A percentile compares a stretch with the other conserved stretches of the same genome.
Evolutionary conservation across 2,888 invertebrate species (phyloP).

Genomic region (Sclerodermus sp.): DNA sequence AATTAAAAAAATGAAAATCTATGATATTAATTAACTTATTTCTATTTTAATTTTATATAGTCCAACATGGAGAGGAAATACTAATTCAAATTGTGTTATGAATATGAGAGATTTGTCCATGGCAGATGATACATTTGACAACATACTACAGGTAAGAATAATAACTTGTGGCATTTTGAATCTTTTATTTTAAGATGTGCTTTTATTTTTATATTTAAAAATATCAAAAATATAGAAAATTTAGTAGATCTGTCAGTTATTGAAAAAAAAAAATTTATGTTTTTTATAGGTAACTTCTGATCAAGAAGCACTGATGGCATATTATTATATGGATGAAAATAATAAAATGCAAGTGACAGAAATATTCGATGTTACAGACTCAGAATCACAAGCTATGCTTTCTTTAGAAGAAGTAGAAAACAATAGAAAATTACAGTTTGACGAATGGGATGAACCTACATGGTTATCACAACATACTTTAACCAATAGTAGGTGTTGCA

Average conservation of each 20-base stretch:
- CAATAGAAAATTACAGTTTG: constrained; percentile 69
- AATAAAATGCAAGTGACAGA: constrained; percentile 87
- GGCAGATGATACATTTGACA: constrained; percentile 62
- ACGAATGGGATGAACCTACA: constrained; percentile 64
- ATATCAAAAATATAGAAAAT: no score
- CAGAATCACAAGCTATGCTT: constrained; percentile 69
- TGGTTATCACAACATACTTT: constrained; percentile 45
- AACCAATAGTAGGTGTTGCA: constrained; percentile 34
- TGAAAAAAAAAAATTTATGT: constrained; percentile 49
- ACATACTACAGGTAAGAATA: constrained; percentile 58
- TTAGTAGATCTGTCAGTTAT: no score
- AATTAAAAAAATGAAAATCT: no score
- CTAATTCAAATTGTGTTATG: constrained; percentile 47
- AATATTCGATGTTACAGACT: constrained; percentile 84
- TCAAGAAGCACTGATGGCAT: constrained; percentile 87
- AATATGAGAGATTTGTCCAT: constrained; percentile 41
- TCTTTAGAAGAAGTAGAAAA: constrained; percentile 65
- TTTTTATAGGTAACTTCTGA: constrained; percentile 73
- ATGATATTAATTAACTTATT: no score
- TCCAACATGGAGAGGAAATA: constrained; percentile 38
- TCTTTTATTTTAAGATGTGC: no score
- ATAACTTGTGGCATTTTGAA: background rate
- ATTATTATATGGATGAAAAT: constrained; percentile 87
- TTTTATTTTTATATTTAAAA: no score
- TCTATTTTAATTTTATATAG: constrained; percentile 11